These are phyloP conservation scores for Hippopotamyrus pictus DNA, from an alignment of 2,797 vertebrate species.

Conservation along the genomic window DNA sequence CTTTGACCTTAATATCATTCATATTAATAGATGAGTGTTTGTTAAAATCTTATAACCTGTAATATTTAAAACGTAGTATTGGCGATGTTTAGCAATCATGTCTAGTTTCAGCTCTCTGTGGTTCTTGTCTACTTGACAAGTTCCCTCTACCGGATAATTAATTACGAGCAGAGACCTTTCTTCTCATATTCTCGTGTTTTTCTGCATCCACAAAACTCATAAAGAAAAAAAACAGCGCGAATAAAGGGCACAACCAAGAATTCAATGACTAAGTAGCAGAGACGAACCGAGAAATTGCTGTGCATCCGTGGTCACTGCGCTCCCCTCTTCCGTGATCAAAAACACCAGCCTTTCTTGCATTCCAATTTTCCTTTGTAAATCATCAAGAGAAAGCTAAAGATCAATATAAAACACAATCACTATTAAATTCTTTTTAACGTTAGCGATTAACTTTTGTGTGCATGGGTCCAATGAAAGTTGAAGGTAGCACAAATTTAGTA, in stretches of 20 bases:
- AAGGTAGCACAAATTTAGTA: background rate
- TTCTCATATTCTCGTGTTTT: background rate
- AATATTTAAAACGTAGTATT: background rate
- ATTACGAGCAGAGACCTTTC: background rate
- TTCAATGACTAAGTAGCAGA: background rate
- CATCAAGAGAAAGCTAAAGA: background rate
- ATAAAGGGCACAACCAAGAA: constrained; percentile 28
- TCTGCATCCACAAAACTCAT: background rate
- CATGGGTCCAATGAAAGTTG: background rate
- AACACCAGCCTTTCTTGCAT: background rate
- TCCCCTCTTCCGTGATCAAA: background rate
- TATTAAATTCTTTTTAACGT: background rate
- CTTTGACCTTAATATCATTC: background rate
- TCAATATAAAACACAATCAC: background rate
- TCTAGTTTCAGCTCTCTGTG: background rate
- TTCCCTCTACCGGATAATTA: background rate
- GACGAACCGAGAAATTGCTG: background rate
- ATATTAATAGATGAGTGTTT: background rate
- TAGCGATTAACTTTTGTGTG: background rate
- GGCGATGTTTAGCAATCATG: background rate
- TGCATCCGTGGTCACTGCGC: background rate
- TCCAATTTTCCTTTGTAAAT: background rate
- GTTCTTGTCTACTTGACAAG: background rate
- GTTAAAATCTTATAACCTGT: background rate
- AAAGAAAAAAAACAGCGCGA: background rate